Percentiles rank a stretch among this genome's conserved stretches.
These are phyloP conservation scores for Drepana falcataria DNA, from an alignment of 2,888 invertebrate genomes.

Conservation along the genomic window DNA sequence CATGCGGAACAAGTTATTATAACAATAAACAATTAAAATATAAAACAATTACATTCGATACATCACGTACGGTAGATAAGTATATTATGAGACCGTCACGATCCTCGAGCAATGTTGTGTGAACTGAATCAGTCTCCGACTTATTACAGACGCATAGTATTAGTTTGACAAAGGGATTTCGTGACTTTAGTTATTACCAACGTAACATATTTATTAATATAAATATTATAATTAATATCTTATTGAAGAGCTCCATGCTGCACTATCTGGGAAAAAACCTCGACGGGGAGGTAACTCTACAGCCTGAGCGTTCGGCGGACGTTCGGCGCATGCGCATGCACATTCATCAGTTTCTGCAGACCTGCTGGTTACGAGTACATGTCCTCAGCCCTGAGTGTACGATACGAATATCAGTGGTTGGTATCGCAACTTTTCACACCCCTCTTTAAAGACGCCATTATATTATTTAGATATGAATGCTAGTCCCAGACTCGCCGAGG, in stretches of 20 bases:
- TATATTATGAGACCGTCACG: constrained; percentile 24
- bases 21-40: background rate
- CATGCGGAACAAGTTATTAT: background rate
- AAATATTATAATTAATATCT: no score
- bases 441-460: no score
- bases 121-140: background rate
- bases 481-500: constrained; percentile 41
- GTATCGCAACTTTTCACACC: no score
- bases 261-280: no score
- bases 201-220: no score
- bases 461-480: constrained; percentile 22
- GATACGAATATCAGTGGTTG: no score
- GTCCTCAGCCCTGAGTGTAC: no score
- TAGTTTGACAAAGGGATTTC: constrained; percentile 27
- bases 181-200: constrained; percentile 28
- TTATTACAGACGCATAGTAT: background rate
- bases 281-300: background rate
- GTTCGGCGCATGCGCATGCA: no score
- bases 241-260: no score
- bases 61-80: background rate
- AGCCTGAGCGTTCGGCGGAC: constrained; percentile 10
- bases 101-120: constrained; percentile 20
- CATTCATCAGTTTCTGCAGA: no score
- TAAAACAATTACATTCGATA: constrained; percentile 1
- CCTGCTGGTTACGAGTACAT: no score